These are phyloP conservation scores for Mico argentatus DNA, from an alignment of 2,797 vertebrate genomes.

Conservation along the genomic window DNA sequence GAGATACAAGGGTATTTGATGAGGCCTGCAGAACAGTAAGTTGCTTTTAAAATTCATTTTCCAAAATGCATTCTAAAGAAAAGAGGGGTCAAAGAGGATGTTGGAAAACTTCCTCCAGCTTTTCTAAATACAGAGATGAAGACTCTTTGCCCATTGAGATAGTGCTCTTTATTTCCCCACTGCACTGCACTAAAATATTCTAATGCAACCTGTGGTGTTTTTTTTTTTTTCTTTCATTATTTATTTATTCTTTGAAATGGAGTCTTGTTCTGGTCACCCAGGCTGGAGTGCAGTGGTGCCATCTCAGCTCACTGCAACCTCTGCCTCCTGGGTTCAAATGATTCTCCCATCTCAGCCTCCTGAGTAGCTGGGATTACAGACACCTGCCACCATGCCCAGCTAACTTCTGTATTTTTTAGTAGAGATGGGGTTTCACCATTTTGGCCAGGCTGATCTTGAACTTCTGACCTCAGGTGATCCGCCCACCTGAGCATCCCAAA, in stretches of 20 bases:
- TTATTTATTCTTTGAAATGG: neutral
- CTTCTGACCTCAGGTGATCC: neutral
- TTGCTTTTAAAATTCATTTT: conserved; percentile 16
- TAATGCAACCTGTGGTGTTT: neutral
- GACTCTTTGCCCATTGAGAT: neutral
- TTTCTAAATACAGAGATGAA: neutral
- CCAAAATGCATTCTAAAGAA: neutral
- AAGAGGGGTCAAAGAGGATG: neutral
- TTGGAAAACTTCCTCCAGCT: neutral
- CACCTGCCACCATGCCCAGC: neutral
- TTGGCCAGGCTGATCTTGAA: neutral
- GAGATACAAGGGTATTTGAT: neutral
- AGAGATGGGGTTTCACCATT: neutral
- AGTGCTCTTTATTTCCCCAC: neutral
- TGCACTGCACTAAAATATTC: neutral
- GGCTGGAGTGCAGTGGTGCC: neutral
- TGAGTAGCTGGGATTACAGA: neutral
- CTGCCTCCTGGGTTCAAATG: neutral
- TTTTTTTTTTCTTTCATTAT: neutral
- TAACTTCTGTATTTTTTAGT: neutral
- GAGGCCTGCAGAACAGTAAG: neutral
- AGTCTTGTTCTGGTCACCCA: neutral
- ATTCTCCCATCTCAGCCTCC: neutral
- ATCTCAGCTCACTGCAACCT: neutral
- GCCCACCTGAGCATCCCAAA: neutral